Evolutionary conservation across 2,888 invertebrate genomes (phyloP), one percentile per base, ranked within the genome.

Genomic region (Clanis bilineata): DNA sequence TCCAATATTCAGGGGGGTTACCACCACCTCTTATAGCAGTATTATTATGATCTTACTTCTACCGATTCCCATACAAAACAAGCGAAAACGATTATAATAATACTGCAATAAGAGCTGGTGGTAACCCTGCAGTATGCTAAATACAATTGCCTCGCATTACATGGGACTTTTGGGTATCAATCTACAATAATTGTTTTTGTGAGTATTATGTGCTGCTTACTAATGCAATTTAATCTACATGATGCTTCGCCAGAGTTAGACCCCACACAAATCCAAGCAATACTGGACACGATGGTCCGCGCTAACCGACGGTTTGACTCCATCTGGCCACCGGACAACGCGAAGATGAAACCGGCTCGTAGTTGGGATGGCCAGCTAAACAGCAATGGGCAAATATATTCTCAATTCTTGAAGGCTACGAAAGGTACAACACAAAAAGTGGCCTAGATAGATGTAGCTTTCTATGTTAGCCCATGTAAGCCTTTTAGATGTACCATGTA

Each of bases 211-310:
- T 22, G 10, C 18, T 51, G 58, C 58, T 39, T 84, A 82, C 76
- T 88, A 87, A 89, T 74, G 77, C 80, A 64, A 73, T 72, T 79
- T 79, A 82, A 71, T 68, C 59, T 67, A 72, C 69, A n/a, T 18
- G 44, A 44, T 79, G 88, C 88, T 86, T 88, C 79, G 78, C 80
- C 90, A 91, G 90, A 90, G 72, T 75, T 91, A 85, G 85, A 90
- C 68, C 81, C 83, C 61, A 86, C 83, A 67, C 90, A 91, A 85
- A 80, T 90, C 70, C 82, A 85, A 77, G 90, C 89, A 68, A 89
- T 91, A 65, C 72, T 88, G 83, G 82, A 85, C 64, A 90, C 83
- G 64, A 72, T 87, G 82, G 89, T 86, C 62, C 82, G 76, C 71
- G 77, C 75, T 64, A 71, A 78, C 64, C 85, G 79, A 65, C 86